Evolutionary conservation across 1,140 invertebrate species (phyloP), one percentile per base, ranked within the genome.

Genomic region (Caerostris darwini): DNA sequence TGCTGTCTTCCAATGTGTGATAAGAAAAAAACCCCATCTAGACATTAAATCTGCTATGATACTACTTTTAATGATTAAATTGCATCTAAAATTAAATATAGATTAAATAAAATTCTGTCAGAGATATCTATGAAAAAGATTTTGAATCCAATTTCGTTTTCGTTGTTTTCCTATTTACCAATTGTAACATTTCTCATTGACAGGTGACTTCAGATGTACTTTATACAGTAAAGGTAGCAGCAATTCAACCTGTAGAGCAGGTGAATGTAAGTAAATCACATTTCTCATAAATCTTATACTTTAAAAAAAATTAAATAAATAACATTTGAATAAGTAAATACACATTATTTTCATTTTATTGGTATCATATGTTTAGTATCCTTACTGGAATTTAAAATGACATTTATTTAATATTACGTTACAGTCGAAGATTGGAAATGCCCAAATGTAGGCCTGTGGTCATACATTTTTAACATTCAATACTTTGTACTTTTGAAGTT

Each of bases 401-500:
- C 12, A 56, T 86, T 86, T 54, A 89, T 8, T 64, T 19, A 89
- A 34, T 34, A n/a, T 64, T 89, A 53, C 59, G 50, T 91, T 94
- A 54, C 94, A 95, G 95, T 92, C 87, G 64, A 58, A 59, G 90
- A 95, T 91, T 71, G 93, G 19, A 94, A 93, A 6, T 96, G 96
- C 95, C 96, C 96, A 7, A 95, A 95, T 61, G 94, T 95, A 3
- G 96, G 96, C 81, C 93, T 96, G n/a, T 95, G 95, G 92, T 95
- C 95, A 7, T 96, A 96, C 90, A 67, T 96, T 10, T 95, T 96
- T 34, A 95, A 95, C 4, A 96, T 96, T 67, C 96, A 96, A 90
- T 96, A 96, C 94, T 95, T 96, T 8, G 94, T 96, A 10, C 96
- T 96, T 59, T 95, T 96, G 67, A 96, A 96, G 95, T 95, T 96